Percentiles rank a stretch among this genome's conserved stretches.
Evolutionary conservation across 2,888 invertebrate genomes (phyloP).

Genomic region (Troides oblongomaculatus): DNA sequence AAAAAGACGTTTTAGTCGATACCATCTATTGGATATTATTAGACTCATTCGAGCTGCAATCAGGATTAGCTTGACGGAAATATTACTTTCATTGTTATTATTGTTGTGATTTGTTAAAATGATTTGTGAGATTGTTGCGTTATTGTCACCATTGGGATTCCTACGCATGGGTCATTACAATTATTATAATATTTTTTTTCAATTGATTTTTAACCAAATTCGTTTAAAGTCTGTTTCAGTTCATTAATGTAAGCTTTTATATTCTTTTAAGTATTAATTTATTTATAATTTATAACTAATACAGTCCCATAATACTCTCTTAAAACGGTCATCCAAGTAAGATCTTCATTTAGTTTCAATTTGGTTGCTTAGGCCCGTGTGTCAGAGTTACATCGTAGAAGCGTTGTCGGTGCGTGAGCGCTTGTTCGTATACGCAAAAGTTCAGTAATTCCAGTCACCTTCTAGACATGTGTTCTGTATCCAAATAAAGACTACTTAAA

Average conservation of each 20-base stretch:
- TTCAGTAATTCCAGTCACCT: constrained; percentile 71
- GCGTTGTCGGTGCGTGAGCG: constrained; percentile 54
- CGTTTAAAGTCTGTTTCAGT: constrained; percentile 29
- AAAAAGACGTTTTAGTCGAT: constrained; percentile 64
- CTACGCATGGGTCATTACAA: constrained; percentile 49
- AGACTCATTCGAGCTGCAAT: constrained; percentile 75
- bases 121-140: constrained; percentile 63
- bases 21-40: constrained; percentile 78
- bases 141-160: constrained; percentile 64
- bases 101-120: constrained; percentile 68
- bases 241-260: constrained; percentile 18
- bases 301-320: constrained; percentile 4
- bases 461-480: constrained; percentile 77
- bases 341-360: constrained; percentile 14
- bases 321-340: constrained; percentile 13
- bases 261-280: not conserved
- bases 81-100: constrained; percentile 73
- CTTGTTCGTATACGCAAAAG: constrained; percentile 73
- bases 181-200: not conserved
- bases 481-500: constrained; percentile 79
- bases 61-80: constrained; percentile 68
- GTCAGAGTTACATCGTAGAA: constrained; percentile 29
- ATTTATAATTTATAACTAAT: not conserved
- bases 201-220: not conserved
- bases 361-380: constrained; percentile 22